phyloP scores from a whole-genome alignment of 2,797 vertebrate genomes.

The Hippoglossus hippoglossus region DNA sequence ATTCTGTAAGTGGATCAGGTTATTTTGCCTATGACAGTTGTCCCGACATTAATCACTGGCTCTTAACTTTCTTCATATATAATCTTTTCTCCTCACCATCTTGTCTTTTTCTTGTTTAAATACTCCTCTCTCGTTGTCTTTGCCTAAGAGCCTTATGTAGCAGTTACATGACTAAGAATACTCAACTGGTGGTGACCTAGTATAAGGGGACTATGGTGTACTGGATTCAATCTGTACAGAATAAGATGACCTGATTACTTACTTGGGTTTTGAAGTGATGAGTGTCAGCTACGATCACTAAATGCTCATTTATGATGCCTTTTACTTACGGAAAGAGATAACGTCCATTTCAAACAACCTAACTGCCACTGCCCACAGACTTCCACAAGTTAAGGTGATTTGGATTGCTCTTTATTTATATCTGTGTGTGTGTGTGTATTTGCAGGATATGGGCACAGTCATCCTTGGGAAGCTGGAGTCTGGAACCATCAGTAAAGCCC shows the following conservation, averaged over 20 bases:
- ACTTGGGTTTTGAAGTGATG: too few species aligned
- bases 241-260: background rate
- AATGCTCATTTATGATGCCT: too few species aligned
- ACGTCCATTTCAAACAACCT: too few species aligned
- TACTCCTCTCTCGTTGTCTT: constrained; percentile 19
- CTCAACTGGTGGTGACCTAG: constrained; percentile 44
- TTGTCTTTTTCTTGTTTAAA: constrained; percentile 27
- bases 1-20: constrained; percentile 24
- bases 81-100: constrained; percentile 18
- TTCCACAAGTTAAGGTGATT: background rate
- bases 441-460: constrained; percentile 98
- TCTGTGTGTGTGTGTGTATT: too few species aligned
- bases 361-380: too few species aligned
- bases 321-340: too few species aligned
- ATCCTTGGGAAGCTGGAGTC: constrained; percentile 98
- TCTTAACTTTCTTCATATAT: constrained; percentile 15
- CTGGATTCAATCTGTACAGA: background rate
- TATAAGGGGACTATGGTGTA: constrained; percentile 61
- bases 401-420: background rate
- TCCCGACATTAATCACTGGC: constrained; percentile 11
- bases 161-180: constrained; percentile 55
- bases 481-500: constrained; percentile 95
- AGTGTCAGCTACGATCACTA: too few species aligned
- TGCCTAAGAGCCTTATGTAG: constrained; percentile 50
- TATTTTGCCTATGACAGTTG: constrained; percentile 24